phyloP scores from a whole-genome alignment of 1,140 invertebrate species.

The Drosophila albomicans region DNA sequence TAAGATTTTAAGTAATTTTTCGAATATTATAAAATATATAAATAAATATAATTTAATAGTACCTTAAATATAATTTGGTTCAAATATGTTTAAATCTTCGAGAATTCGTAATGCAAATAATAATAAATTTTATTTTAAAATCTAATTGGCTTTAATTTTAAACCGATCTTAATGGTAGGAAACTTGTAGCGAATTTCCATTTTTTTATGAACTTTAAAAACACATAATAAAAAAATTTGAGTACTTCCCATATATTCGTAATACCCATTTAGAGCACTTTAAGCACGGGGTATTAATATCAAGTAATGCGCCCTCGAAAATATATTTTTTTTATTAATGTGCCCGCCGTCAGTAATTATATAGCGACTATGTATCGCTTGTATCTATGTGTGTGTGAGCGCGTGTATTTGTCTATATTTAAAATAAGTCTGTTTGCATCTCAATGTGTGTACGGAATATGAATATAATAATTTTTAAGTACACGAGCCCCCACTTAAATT shows the following conservation, averaged over 20 bases:
- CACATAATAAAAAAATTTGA: too few relatives aligned
- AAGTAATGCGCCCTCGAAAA: slow-evolving; percentile 38
- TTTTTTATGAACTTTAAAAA: too few relatives aligned
- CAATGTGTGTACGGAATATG: background rate
- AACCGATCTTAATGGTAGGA: too few relatives aligned
- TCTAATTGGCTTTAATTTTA: too few relatives aligned
- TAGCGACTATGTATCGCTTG: background rate
- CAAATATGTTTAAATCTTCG: too few relatives aligned
- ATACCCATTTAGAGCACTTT: background rate
- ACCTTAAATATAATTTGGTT: too few relatives aligned
- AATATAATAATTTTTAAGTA: slow-evolving; percentile 41
- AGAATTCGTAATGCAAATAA: too few relatives aligned
- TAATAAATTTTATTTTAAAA: too few relatives aligned
- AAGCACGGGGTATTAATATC: slow-evolving; percentile 10
- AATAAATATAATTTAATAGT: too few relatives aligned
- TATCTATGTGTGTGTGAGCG: background rate
- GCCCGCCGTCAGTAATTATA: slow-evolving; percentile 29
- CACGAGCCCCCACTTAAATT: slow-evolving; percentile 41
- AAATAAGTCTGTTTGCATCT: slow-evolving; percentile 2
- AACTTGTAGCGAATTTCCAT: too few relatives aligned
- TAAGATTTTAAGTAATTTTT: too few relatives aligned
- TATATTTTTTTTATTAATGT: slow-evolving; percentile 21
- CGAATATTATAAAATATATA: too few relatives aligned
- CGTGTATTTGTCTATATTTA: slow-evolving; percentile 7
- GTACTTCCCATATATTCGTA: background rate